Base-by-base conservation (phyloP, 2,888 invertebrate species). In the Oeneis ivallda region DNA sequence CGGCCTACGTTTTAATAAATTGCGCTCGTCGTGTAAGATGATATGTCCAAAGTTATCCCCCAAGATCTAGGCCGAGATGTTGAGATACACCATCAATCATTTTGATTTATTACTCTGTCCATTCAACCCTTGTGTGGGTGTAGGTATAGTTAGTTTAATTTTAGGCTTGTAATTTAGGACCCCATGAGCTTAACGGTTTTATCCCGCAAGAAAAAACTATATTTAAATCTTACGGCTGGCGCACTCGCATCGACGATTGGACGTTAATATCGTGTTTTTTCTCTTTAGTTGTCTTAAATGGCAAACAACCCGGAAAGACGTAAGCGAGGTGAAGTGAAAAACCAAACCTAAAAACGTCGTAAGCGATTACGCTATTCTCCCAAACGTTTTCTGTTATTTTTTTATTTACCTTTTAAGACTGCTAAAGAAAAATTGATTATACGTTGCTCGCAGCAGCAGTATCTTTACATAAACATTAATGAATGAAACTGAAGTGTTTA, bases 101-200 rank as follows among this genome's bases (percentile, higher is more conserved):
- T 72, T 68, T 74, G 73, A 75, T 74, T 72, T 71, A 74, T 71
- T 67, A 65, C 65, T 60, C 37, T 68, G 69, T 70, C 68, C 64
- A 66, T 61, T 64, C 52, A 70, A 65, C 68, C 67, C 65, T 68
- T 68, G 54, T 53, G 54, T 62, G 66, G 66, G 62, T 62, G 64
- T 70, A 70, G 63, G 52, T 56, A 59, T 69, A 70, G 68, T 62
- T 65, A 65, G 69, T 69, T 67, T 69, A 67, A 69, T 65, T 67
- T 65, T 67, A 69, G 63, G 64, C 58, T 57, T 63, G 57, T 70
- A 67, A 69, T 62, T 59, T 70, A 67, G 56, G 64, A 67, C 63
- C 61, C 26, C 67, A 64, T 62, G 69, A 67, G 56, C 69, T 70
- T 70, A 62, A 69, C 57, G 64, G 37, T 69, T 66, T 54, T 43